Evolutionary conservation across 2,113 vertebrate genomes (phyloP).

Genomic region (Gila orcuttii): DNA sequence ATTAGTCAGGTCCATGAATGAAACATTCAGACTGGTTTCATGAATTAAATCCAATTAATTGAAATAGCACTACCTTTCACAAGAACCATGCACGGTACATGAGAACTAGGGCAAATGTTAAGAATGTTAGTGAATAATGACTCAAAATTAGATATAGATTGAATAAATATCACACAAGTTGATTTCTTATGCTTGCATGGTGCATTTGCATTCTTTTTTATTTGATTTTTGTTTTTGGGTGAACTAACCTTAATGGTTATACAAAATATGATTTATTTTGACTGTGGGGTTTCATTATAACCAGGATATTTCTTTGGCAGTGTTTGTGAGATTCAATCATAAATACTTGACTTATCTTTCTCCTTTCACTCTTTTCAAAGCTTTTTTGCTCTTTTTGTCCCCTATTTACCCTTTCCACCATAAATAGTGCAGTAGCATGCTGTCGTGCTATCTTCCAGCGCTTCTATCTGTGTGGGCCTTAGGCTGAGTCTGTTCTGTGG

Average conservation of each 20-base stretch:
- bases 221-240: not conserved
- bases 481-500: constrained; percentile 50
- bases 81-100: not conserved
- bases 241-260: not conserved
- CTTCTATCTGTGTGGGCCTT: constrained; percentile 24
- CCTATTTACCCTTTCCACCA: constrained; percentile 20
- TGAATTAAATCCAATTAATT: not conserved
- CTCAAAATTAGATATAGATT: not conserved
- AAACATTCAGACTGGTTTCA: not conserved
- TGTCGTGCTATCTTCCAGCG: constrained; percentile 36
- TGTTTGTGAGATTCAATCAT: not conserved
- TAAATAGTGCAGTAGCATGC: constrained; percentile 56
- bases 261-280: not conserved
- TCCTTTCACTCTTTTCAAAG: not conserved
- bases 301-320: not conserved
- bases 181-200: not conserved
- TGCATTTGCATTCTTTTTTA: not conserved
- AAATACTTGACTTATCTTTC: not conserved
- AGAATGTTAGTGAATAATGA: not conserved
- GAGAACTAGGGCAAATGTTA: not conserved
- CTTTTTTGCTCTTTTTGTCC: not conserved
- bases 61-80: not conserved
- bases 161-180: not conserved
- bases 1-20: not conserved
- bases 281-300: not conserved